Base-by-base conservation (phyloP, 2,797 vertebrate genomes). In the Sebastes baramenuke region DNA sequence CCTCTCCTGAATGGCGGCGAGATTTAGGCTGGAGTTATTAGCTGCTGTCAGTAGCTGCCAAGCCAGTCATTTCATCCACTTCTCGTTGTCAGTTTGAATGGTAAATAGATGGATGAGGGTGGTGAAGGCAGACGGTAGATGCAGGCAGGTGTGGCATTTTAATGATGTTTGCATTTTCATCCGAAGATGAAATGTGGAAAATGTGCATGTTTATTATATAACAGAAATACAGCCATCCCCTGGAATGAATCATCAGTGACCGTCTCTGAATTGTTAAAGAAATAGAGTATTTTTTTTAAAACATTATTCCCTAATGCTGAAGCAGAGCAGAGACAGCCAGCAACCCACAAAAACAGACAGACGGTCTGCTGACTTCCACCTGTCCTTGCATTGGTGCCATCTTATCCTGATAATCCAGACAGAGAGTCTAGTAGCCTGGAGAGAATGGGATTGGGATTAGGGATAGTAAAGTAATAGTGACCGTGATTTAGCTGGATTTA, bases 391-490 rank as follows among this genome's bases (percentile, higher is more conserved):
- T 30, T 69, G 55, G 59, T 18, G 65, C 79, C 70, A 72, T 81
- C 4, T 86, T 83, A 85, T 78, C 84, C 83, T 64, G 78, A 81
- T 92, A 87, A 93, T 91, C 92, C 83, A 81, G 82, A 83, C 67
- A 49, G 71, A 65, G 58, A 52, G 77, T 82, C 81, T 81, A 69
- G 72, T 67, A 68, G 67, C 79, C 71, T 71, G 56, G 55, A 30
- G 68, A 88, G 67, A 84, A 73, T 79, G 66, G 24, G 72, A 88
- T 83, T 83, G 77, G 80, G 83, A 90, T 91, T 92, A 90, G 46
- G 5, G 22, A 52, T 75, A 72, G 67, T 80, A 71, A 80, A 87
- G 67, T 77, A 85, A 77, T 42, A 74, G 79, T 85, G 81, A 79
- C 85, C 14, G 22, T 64, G 77, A 83, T 64, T 83, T 71, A 75